Conservation (phyloP, 1,140 invertebrate genomes). For the Atta cephalotes region DNA sequence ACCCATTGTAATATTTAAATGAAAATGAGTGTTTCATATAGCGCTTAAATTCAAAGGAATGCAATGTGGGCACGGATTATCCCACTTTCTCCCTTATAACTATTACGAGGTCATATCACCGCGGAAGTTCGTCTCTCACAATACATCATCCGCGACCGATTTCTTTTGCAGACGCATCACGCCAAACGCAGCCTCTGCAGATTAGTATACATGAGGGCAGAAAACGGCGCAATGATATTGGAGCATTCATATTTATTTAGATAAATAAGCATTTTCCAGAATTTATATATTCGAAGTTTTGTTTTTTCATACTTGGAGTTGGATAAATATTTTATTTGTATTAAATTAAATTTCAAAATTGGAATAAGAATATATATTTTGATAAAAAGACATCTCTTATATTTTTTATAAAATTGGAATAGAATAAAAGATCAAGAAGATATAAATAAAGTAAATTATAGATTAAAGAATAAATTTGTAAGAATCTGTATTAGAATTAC, state of each 20-base stretch:
- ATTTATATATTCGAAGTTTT: too few relatives aligned
- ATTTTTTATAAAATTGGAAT: not conserved
- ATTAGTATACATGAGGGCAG: not conserved
- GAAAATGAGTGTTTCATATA: constrained; percentile 21
- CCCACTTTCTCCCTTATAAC: constrained; percentile 62
- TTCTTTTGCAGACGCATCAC: constrained; percentile 58
- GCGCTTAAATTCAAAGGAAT: constrained; percentile 27
- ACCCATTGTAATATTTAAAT: not conserved
- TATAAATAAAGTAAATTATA: constrained; percentile 5
- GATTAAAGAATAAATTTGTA: not conserved
- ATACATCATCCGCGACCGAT: constrained; percentile 53
- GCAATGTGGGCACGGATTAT: constrained; percentile 33
- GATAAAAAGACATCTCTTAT: not conserved
- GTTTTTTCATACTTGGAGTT: not conserved
- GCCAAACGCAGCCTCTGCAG: constrained; percentile 25
- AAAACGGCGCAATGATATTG: too few relatives aligned
- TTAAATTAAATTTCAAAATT: not conserved
- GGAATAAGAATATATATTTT: not conserved
- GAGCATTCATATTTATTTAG: too few relatives aligned
- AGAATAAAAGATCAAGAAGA: not conserved
- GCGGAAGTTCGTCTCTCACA: constrained; percentile 46
- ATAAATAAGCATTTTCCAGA: not conserved
- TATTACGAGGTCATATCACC: constrained; percentile 53
- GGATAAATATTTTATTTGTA: constrained; percentile 1
- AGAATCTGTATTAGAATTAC: not conserved